phyloP scores from a whole-genome alignment of 2,113 vertebrate species.

The Bombycilla garrulus region DNA sequence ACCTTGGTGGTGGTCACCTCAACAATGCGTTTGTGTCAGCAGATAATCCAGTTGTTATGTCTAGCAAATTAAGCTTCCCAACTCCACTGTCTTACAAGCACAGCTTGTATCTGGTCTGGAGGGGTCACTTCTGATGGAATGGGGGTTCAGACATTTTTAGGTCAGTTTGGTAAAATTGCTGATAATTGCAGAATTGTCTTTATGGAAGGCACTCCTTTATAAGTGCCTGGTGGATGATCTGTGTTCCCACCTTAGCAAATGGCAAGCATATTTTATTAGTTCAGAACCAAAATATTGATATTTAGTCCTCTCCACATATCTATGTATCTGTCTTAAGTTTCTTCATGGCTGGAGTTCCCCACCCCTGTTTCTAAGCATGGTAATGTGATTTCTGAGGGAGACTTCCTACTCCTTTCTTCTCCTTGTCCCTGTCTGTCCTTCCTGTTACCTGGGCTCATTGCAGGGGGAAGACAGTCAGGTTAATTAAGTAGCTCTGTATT shows the following conservation, averaged over 20 bases:
- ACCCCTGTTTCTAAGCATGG: background rate
- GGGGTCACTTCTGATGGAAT: background rate
- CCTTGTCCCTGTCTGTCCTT: background rate
- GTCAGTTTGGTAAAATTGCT: background rate
- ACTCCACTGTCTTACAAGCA: background rate
- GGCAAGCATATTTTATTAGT: background rate
- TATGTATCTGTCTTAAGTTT: background rate
- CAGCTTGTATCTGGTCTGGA: background rate
- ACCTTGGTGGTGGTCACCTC: background rate
- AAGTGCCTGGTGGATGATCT: background rate
- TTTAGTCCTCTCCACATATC: background rate
- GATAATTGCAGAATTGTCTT: background rate
- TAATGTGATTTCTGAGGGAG: background rate
- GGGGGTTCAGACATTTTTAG: background rate
- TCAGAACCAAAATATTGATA: background rate
- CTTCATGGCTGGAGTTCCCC: background rate
- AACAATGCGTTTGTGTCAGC: rapidly evolving
- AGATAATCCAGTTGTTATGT: too few species aligned
- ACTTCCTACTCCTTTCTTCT: background rate
- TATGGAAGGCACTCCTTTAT: background rate
- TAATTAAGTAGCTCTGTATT: background rate
- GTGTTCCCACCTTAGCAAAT: background rate
- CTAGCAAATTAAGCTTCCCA: background rate
- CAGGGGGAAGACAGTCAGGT: background rate
- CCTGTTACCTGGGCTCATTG: background rate